phyloP scores from a whole-genome alignment of 92 coral and sea anemone genomes.

The Micromussa lordhowensis region DNA sequence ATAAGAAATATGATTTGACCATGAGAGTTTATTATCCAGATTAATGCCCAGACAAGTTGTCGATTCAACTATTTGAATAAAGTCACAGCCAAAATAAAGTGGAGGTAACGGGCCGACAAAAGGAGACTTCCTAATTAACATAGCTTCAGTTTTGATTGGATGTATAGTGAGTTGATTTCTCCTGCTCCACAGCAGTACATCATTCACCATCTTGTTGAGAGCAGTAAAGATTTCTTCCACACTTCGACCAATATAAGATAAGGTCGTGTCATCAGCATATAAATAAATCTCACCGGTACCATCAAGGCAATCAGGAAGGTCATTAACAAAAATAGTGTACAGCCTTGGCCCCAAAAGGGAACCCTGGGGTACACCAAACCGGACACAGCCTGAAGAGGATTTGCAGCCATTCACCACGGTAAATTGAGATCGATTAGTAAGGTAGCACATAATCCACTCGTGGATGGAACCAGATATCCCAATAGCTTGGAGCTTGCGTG shows the following conservation, averaged over 20 bases:
- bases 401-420: slow-evolving; percentile 22
- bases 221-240: slow-evolving; percentile 8
- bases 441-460: slow-evolving; percentile 36
- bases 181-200: slow-evolving; percentile 6
- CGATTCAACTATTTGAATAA: slow-evolving; percentile 16
- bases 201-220: not conserved
- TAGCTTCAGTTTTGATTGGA: slow-evolving; percentile 18
- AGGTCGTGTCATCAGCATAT: slow-evolving; percentile 30
- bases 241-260: slow-evolving; percentile 3
- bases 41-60: slow-evolving; percentile 23
- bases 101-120: slow-evolving; percentile 16
- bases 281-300: slow-evolving; percentile 9
- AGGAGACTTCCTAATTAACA: slow-evolving; percentile 23
- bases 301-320: slow-evolving; percentile 30
- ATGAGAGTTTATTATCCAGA: slow-evolving; percentile 28
- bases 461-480: slow-evolving; percentile 40
- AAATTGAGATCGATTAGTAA: slow-evolving; percentile 29
- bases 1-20: not conserved
- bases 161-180: slow-evolving; percentile 17
- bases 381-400: slow-evolving; percentile 14
- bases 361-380: slow-evolving; percentile 18
- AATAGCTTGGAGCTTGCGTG: slow-evolving; percentile 35
- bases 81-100: slow-evolving; percentile 9
- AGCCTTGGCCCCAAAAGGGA: slow-evolving; percentile 19
- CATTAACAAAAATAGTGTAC: slow-evolving; percentile 20